Conservation (phyloP, 2,888 invertebrate species). For the Athalia rosae region DNA sequence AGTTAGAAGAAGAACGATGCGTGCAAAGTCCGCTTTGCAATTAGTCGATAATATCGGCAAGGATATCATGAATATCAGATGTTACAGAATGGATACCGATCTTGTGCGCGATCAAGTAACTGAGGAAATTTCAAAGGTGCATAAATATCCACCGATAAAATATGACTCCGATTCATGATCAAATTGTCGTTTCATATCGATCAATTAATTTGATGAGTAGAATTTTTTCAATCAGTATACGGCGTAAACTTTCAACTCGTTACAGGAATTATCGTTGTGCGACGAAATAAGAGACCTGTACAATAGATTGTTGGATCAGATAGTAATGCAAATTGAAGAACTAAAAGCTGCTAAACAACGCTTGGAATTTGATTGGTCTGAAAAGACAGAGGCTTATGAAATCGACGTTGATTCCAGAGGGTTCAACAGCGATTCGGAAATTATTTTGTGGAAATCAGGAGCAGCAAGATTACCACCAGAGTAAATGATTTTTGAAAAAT, state of each 20-base stretch:
- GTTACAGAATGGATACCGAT: conserved; percentile 79
- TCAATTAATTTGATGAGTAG: background rate
- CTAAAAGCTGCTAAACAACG: conserved; percentile 75
- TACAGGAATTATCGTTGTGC: conserved; percentile 64
- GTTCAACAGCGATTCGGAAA: conserved; percentile 71
- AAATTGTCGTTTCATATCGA: background rate
- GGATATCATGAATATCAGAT: conserved; percentile 51
- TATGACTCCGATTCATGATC: background rate
- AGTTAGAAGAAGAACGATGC: conserved; percentile 80
- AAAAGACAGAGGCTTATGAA: conserved; percentile 76
- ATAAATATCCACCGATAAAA: background rate
- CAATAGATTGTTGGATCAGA: conserved; percentile 60
- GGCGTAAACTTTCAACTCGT: background rate
- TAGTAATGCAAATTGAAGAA: conserved; percentile 68
- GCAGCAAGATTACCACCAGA: conserved; percentile 75
- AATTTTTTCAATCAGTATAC: background rate
- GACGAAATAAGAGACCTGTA: conserved; percentile 63
- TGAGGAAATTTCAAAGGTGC: conserved; percentile 82
- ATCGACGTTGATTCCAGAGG: conserved; percentile 74
- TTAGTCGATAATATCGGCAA: conserved; percentile 81
- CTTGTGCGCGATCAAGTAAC: conserved; percentile 84
- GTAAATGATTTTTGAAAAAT: conserved; percentile 62
- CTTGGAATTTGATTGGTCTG: conserved; percentile 77
- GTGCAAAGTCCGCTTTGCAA: conserved; percentile 79
- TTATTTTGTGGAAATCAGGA: conserved; percentile 75